These are phyloP conservation scores for Sebastes kiyomatsui DNA, from an alignment of 2,797 vertebrate genomes.

Conservation along the genomic window DNA sequence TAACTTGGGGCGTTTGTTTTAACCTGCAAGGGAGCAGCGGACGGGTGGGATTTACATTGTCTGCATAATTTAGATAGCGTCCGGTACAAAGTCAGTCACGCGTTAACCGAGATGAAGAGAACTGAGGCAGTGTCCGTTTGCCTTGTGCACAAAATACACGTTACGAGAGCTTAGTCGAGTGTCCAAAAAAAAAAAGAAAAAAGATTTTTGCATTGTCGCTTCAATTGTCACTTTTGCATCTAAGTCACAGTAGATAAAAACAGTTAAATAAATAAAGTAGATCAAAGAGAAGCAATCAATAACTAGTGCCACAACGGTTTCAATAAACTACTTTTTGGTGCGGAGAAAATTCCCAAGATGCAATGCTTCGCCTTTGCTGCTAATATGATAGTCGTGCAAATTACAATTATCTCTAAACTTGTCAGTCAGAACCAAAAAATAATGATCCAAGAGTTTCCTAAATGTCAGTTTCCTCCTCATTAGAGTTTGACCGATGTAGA, in stretches of 20 bases:
- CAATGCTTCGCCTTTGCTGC: neutral
- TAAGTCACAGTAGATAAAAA: neutral
- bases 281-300: neutral
- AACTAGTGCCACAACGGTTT: neutral
- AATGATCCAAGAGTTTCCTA: neutral
- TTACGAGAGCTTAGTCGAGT: neutral
- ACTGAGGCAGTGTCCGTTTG: neutral
- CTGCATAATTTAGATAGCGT: neutral
- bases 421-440: neutral
- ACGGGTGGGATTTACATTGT: constrained; percentile 21
- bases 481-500: neutral
- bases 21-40: neutral
- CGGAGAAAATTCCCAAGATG: neutral
- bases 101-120: neutral
- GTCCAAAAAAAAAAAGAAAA: neutral
- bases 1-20: constrained; percentile 32
- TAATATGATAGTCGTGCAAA: neutral
- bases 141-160: neutral
- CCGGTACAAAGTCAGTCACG: neutral
- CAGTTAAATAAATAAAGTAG: no score
- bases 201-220: neutral
- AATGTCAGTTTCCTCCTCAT: neutral
- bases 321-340: neutral
- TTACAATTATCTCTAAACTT: neutral
- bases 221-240: neutral